phyloP scores from a whole-genome alignment of 2,888 invertebrate genomes.

The Nomada ruficornis region DNA sequence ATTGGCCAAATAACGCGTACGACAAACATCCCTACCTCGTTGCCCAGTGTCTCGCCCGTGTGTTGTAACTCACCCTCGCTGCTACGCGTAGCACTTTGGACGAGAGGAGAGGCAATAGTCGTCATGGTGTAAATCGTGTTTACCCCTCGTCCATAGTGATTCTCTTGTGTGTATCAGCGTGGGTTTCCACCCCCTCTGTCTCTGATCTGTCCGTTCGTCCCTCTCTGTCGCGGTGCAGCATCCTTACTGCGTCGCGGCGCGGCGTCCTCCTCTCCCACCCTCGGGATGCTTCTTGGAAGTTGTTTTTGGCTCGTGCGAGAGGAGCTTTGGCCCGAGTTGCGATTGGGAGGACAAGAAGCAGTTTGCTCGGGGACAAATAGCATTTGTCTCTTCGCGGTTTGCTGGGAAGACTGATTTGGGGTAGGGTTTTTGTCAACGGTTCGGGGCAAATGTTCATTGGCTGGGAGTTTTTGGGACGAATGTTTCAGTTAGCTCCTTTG shows the following conservation, averaged over 20 bases:
- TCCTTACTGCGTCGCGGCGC: not conserved
- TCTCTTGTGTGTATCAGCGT: constrained; percentile 64
- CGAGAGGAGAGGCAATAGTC: constrained; percentile 72
- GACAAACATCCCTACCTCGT: constrained; percentile 80
- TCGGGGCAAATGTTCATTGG: not conserved
- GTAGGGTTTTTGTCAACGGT: too few relatives aligned
- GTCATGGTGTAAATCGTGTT: constrained; percentile 82
- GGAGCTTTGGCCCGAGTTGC: not conserved
- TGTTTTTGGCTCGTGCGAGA: constrained; percentile 21
- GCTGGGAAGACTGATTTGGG: not conserved
- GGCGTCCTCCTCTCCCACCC: constrained; percentile 3
- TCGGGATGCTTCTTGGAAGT: constrained; percentile 28
- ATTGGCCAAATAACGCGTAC: constrained; percentile 83
- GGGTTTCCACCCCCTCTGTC: constrained; percentile 47
- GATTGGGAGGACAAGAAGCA: not conserved
- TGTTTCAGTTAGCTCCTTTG: not conserved
- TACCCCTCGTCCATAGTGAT: constrained; percentile 79
- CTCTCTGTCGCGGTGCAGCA: constrained; percentile 1
- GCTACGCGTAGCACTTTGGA: constrained; percentile 65
- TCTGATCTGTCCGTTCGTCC: constrained; percentile 7
- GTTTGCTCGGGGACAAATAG: not conserved
- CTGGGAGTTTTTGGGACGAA: too few relatives aligned
- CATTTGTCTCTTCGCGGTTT: constrained; percentile 23
- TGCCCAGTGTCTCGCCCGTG: constrained; percentile 56
- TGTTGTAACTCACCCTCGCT: constrained; percentile 65